A percentile compares a stretch with the other conserved stretches of the same genome.
Evolutionary conservation across 2,888 invertebrate species (phyloP).

Genomic region (Agrochola lota): DNA sequence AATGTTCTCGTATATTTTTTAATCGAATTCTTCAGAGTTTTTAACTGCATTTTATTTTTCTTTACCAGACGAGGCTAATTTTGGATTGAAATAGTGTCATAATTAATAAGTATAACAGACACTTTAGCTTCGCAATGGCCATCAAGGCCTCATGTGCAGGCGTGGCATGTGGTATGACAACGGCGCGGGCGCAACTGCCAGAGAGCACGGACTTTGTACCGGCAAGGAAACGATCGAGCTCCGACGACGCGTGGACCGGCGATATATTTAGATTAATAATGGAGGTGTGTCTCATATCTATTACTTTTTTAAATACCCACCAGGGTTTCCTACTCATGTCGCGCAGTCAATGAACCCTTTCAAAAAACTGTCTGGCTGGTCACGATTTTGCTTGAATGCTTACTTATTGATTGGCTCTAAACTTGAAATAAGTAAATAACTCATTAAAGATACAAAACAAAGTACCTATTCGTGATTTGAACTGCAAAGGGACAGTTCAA

Average conservation of each 20-base stretch:
- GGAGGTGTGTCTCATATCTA: slow-evolving; percentile 65
- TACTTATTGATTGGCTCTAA: background rate
- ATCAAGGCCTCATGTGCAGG: slow-evolving; percentile 47
- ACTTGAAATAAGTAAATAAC: background rate
- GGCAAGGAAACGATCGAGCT: slow-evolving; percentile 48
- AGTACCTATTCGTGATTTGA: background rate
- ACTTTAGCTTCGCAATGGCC: slow-evolving; percentile 41
- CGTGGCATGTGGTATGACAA: slow-evolving; percentile 26
- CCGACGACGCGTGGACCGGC: slow-evolving; percentile 23
- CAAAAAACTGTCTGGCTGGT: background rate
- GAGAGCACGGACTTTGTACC: slow-evolving; percentile 58
- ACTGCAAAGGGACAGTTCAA: background rate
- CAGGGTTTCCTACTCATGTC: slow-evolving; percentile 5
- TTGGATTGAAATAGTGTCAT: slow-evolving; percentile 24
- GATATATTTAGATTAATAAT: slow-evolving; percentile 64
- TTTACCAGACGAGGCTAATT: background rate
- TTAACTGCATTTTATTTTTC: background rate
- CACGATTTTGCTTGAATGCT: background rate
- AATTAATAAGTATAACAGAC: slow-evolving; percentile 6
- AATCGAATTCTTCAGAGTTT: background rate
- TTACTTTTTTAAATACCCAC: slow-evolving; percentile 39
- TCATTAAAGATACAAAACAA: background rate
- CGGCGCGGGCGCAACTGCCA: slow-evolving; percentile 38
- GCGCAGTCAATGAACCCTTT: slow-evolving; percentile 18
- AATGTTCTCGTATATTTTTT: background rate